These are phyloP conservation scores for Leptura quadrifasciata DNA, from an alignment of 2,888 invertebrate species.

Conservation along the genomic window DNA sequence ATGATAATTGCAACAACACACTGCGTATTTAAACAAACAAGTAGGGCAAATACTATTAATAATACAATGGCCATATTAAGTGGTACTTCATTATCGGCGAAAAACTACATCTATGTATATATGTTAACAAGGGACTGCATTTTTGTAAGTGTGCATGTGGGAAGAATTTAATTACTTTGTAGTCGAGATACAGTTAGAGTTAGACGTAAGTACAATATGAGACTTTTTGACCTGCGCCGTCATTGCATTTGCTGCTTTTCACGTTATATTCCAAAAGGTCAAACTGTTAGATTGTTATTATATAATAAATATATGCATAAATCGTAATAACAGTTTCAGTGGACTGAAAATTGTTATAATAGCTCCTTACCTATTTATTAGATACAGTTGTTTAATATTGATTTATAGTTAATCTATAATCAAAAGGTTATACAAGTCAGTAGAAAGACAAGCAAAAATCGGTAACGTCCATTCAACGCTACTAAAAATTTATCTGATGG, in stretches of 20 bases:
- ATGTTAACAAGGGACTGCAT: conserved; percentile 32
- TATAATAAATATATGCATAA: conserved; percentile 3
- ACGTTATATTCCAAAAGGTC: conserved; percentile 10
- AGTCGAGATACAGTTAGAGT: conserved; percentile 35
- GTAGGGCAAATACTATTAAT: conserved; percentile 33
- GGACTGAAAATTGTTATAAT: conserved; percentile 2
- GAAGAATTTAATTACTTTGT: conserved; percentile 34
- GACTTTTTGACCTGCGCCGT: background rate
- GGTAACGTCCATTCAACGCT: too few species aligned
- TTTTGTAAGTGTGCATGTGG: conserved; percentile 20
- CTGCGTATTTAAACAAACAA: conserved; percentile 16
- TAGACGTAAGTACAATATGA: conserved; percentile 27
- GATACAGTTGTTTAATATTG: background rate
- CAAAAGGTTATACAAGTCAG: background rate
- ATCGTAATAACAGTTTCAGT: background rate
- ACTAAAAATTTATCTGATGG: too few species aligned
- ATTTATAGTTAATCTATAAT: background rate
- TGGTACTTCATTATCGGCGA: conserved; percentile 28
- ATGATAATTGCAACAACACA: conserved; percentile 12
- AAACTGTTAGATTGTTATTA: background rate
- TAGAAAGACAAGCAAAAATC: background rate
- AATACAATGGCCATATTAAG: conserved; percentile 30
- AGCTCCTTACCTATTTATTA: background rate
- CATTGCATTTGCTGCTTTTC: conserved; percentile 9
- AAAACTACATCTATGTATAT: conserved; percentile 8